phyloP scores from a whole-genome alignment of 1,140 invertebrate species.

The Dryas iulia region DNA sequence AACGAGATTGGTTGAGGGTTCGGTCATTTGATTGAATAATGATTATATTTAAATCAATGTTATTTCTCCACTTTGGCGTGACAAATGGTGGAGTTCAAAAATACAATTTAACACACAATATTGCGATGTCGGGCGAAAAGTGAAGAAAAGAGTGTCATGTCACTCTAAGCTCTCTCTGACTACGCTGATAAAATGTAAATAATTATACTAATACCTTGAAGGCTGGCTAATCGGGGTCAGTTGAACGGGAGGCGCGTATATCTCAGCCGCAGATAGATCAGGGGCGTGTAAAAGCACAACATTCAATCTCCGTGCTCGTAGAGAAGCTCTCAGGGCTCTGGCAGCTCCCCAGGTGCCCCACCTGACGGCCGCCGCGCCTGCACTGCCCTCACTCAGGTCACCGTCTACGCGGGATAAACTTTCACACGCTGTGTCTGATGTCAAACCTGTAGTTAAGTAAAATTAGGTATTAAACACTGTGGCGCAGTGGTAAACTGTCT shows the following conservation, averaged over 20 bases:
- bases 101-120: too few species aligned
- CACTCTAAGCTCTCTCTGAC: too few species aligned
- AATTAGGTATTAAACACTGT: too few species aligned
- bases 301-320: constrained; percentile 85
- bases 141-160: too few species aligned
- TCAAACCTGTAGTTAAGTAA: constrained; percentile 47
- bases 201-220: constrained; percentile 45
- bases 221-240: constrained; percentile 63
- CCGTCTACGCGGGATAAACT: constrained; percentile 53
- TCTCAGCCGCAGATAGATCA: constrained; percentile 82
- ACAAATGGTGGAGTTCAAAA: too few species aligned
- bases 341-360: constrained; percentile 84
- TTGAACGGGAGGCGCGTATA: constrained; percentile 65
- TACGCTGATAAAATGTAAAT: too few species aligned
- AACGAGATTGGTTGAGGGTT: too few species aligned
- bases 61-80: too few species aligned
- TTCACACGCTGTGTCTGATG: constrained; percentile 73
- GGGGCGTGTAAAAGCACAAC: constrained; percentile 89
- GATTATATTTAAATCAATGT: too few species aligned
- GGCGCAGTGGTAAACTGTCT: too few species aligned
- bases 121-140: too few species aligned
- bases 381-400: constrained; percentile 77
- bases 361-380: constrained; percentile 84
- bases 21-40: too few species aligned
- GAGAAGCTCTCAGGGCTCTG: constrained; percentile 84